A percentile compares a stretch with the other conserved stretches of the same genome.
phyloP scores from a whole-genome alignment of 2,113 vertebrate species.

The Bettongia penicillata region DNA sequence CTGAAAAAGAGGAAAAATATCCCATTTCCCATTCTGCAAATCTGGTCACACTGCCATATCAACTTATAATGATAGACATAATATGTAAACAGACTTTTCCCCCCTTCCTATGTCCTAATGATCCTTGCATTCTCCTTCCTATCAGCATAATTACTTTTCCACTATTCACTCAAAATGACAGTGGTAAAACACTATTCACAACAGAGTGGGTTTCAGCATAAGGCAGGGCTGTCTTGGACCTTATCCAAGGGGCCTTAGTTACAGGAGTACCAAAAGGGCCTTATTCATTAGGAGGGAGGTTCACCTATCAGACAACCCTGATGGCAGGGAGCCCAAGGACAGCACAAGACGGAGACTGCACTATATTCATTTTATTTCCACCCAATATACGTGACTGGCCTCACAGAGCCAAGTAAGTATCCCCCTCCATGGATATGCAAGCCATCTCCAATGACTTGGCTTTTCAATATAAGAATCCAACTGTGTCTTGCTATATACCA shows the following conservation, averaged over 20 bases:
- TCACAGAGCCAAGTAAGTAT: not conserved
- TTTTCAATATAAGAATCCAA: constrained; percentile 6
- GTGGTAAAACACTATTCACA: not conserved
- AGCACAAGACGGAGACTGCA: not conserved
- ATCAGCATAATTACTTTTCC: not conserved
- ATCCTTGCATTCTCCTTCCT: not conserved
- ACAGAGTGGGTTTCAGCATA: not conserved
- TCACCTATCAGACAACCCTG: not conserved
- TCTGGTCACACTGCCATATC: not conserved
- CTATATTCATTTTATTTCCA: not conserved
- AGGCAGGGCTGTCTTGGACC: not conserved
- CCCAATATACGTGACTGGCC: not conserved
- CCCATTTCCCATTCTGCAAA: no score
- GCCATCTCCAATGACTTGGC: constrained; percentile 2
- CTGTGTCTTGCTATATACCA: not conserved
- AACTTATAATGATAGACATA: not conserved
- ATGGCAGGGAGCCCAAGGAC: not conserved
- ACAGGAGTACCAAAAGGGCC: not conserved
- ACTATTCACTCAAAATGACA: not conserved
- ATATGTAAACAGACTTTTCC: not conserved
- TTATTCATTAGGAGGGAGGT: not conserved
- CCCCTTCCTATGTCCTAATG: not conserved
- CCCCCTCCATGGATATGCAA: not conserved
- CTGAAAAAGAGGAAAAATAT: not conserved
- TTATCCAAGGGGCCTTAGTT: not conserved